Conservation (phyloP, 2,888 invertebrate genomes). For the Callosobruchus maculatus region DNA sequence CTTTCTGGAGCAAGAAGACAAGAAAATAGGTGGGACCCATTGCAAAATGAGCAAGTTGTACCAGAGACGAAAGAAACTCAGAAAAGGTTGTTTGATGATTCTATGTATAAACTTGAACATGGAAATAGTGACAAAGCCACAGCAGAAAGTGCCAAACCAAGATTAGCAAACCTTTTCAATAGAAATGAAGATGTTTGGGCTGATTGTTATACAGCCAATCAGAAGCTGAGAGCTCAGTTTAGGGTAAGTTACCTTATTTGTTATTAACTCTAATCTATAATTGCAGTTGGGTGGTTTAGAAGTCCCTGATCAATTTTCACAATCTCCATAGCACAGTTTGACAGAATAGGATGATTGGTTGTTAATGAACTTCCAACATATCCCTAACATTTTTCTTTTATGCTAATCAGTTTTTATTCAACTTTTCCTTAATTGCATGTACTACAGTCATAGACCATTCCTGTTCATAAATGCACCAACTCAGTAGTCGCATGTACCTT, state of each 20-base stretch:
- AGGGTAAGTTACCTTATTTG: slow-evolving; percentile 58
- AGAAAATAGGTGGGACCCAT: slow-evolving; percentile 97
- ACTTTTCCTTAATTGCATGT: too few relatives aligned
- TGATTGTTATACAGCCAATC: slow-evolving; percentile 92
- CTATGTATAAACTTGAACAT: slow-evolving; percentile 97
- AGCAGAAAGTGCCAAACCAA: slow-evolving; percentile 67
- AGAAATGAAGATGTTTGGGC: slow-evolving; percentile 80
- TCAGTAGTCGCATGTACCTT: too few relatives aligned
- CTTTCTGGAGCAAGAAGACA: slow-evolving; percentile 92
- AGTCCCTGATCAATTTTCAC: too few relatives aligned
- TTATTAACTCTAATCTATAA: too few relatives aligned
- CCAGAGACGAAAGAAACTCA: slow-evolving; percentile 90
- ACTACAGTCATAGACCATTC: too few relatives aligned
- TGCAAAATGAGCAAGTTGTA: slow-evolving; percentile 89
- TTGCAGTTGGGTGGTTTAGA: too few relatives aligned
- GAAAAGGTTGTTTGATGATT: slow-evolving; percentile 86
- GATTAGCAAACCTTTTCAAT: slow-evolving; percentile 71
- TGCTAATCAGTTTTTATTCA: too few relatives aligned
- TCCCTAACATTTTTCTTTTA: too few relatives aligned
- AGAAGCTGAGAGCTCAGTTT: slow-evolving; percentile 77
- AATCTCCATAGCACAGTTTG: too few relatives aligned
- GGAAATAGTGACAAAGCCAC: slow-evolving; percentile 73
- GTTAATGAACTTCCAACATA: too few relatives aligned
- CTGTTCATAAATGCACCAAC: too few relatives aligned
- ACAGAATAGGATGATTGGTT: too few relatives aligned